A percentile compares a stretch with the other conserved stretches of the same genome.
Conservation (phyloP, 2,888 invertebrate species). For the Megaustenia siamemsis region DNA sequence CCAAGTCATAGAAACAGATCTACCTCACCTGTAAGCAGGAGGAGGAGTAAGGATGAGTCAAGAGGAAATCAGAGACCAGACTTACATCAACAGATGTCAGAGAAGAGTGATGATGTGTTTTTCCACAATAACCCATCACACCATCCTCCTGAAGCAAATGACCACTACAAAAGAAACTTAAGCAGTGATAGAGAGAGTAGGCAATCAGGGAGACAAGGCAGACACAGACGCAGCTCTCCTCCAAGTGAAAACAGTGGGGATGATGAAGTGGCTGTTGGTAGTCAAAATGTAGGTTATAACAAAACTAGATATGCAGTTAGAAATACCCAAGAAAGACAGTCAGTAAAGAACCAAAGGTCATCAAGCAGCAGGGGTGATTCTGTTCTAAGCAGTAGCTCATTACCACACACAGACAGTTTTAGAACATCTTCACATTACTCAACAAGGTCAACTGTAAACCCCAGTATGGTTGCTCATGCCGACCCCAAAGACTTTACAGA, state of each 20-base stretch:
- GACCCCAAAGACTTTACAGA: slow-evolving; percentile 39
- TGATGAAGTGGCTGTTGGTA: not conserved
- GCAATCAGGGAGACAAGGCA: not conserved
- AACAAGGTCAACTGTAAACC: not conserved
- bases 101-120: slow-evolving; percentile 42
- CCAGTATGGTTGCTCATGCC: slow-evolving; percentile 38
- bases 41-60: not conserved
- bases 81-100: not conserved
- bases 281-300: not conserved
- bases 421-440: not conserved
- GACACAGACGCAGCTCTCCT: not conserved
- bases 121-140: not conserved
- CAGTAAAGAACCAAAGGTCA: not conserved
- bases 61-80: slow-evolving; percentile 21
- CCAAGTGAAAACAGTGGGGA: not conserved
- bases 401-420: not conserved
- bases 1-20: slow-evolving; percentile 17
- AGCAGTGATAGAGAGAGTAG: not conserved
- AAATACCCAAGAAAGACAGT: not conserved
- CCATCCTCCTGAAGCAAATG: not conserved
- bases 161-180: not conserved
- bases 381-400: slow-evolving; percentile 1
- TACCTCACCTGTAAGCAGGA: slow-evolving; percentile 4
- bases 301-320: not conserved
- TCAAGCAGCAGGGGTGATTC: slow-evolving; percentile 43